A percentile compares a stretch with the other conserved stretches of the same genome.
These are phyloP conservation scores for Bimastos eiseni DNA, from an alignment of 2,888 invertebrate genomes.

Conservation along the genomic window DNA sequence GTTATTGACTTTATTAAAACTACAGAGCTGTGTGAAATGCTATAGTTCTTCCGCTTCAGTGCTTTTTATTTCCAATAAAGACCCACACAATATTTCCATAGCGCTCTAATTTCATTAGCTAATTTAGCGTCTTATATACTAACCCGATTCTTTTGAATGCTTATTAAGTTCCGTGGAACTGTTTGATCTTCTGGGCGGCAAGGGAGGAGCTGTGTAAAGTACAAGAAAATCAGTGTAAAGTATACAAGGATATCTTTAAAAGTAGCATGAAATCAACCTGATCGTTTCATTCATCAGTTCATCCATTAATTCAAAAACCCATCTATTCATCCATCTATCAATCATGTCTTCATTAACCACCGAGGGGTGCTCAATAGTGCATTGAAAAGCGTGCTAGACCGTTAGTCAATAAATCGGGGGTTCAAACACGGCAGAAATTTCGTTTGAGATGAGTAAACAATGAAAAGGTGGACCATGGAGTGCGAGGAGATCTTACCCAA, in stretches of 20 bases:
- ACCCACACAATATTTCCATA: background rate
- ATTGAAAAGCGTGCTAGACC: too few species aligned
- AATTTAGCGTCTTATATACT: background rate
- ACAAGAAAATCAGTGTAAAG: background rate
- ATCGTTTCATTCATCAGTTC: too few species aligned
- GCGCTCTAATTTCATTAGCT: background rate
- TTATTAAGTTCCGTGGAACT: background rate
- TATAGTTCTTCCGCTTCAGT: background rate
- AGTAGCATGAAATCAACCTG: too few species aligned
- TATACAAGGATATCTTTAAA: too few species aligned
- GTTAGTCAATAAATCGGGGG: too few species aligned
- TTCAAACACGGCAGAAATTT: too few species aligned
- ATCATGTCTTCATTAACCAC: too few species aligned
- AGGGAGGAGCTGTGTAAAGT: background rate
- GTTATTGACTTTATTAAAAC: background rate
- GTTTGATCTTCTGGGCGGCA: background rate
- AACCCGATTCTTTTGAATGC: background rate
- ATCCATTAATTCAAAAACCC: background rate
- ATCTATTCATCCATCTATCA: background rate
- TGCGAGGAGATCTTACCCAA: background rate
- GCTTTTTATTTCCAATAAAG: background rate
- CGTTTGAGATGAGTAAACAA: too few species aligned
- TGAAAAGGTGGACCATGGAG: too few species aligned
- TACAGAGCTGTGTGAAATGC: background rate
- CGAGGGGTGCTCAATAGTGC: too few species aligned